Evolutionary conservation across 2,888 invertebrate species (phyloP).

Genomic region (Thereva unica): DNA sequence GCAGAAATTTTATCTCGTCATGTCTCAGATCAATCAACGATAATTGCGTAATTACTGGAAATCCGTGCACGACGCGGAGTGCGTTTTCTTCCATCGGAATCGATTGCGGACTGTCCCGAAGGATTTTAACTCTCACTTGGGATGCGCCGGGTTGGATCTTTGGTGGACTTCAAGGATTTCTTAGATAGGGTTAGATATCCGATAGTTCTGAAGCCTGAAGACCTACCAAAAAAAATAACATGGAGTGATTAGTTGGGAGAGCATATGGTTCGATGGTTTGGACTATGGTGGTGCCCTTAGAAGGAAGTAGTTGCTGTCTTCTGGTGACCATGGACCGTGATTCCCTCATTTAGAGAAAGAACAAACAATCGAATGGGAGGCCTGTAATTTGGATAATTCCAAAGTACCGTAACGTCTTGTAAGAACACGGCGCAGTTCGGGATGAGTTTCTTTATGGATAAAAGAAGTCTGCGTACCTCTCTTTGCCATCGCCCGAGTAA

Average conservation of each 20-base stretch:
- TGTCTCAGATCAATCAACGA: constrained; percentile 30
- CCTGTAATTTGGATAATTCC: constrained; percentile 33
- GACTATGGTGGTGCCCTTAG: too few species aligned
- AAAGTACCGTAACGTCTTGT: constrained; percentile 29
- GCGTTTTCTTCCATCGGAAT: constrained; percentile 17
- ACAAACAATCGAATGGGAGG: constrained; percentile 34
- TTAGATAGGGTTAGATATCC: too few species aligned
- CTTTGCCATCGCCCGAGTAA: constrained; percentile 23
- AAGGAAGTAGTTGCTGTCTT: neutral
- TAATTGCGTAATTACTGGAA: constrained; percentile 34
- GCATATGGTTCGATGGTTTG: too few species aligned
- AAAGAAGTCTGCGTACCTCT: constrained; percentile 28
- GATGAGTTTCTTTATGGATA: constrained; percentile 5
- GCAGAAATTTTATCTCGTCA: constrained; percentile 32
- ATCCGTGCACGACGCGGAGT: constrained; percentile 26
- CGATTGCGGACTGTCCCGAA: neutral
- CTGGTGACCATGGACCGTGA: constrained; percentile 28
- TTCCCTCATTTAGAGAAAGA: constrained; percentile 32
- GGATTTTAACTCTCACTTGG: constrained; percentile 17
- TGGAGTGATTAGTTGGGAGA: too few species aligned
- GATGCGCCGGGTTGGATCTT: neutral
- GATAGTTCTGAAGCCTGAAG: too few species aligned
- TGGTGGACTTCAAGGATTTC: too few species aligned
- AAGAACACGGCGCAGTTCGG: constrained; percentile 2
- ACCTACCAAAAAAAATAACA: too few species aligned